phyloP scores from a whole-genome alignment of 30 jellyfish, hydroid and myxozoan genomes.

The Cassiopea andromeda region DNA sequence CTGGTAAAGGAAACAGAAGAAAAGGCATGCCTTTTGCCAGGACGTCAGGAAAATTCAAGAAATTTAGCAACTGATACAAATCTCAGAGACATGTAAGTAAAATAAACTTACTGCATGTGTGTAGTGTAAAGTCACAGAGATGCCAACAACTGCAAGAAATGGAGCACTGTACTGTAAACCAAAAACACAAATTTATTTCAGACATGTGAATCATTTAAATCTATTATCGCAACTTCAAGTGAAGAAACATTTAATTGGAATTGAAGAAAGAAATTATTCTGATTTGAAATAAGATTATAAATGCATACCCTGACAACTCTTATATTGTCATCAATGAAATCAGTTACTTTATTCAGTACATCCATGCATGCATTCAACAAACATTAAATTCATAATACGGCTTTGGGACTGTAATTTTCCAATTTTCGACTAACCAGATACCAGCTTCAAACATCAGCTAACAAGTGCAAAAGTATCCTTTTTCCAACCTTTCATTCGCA shows the following conservation, averaged over 20 bases:
- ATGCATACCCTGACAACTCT: constrained; percentile 39
- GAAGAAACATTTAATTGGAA: background rate
- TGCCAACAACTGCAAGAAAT: constrained; percentile 28
- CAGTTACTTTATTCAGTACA: constrained; percentile 17
- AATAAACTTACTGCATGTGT: constrained; percentile 55
- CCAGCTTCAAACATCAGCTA: no score
- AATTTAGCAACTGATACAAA: background rate
- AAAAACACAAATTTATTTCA: no score
- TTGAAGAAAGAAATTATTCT: background rate
- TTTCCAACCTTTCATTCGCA: no score
- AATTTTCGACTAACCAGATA: no score
- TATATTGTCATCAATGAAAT: constrained; percentile 25
- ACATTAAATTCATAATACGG: no score
- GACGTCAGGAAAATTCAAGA: background rate
- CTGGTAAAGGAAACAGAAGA: background rate
- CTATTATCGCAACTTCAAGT: background rate
- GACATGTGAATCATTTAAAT: background rate
- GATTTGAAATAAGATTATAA: background rate
- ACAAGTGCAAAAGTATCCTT: no score
- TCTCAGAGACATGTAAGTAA: background rate
- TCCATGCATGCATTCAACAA: background rate
- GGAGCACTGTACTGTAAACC: constrained; percentile 39
- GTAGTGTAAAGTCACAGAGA: background rate
- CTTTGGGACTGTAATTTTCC: no score
- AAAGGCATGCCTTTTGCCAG: background rate